Percentiles rank a stretch among this genome's conserved stretches.
Evolutionary conservation across 2,888 invertebrate species (phyloP).

Genomic region (Diabrotica balteata): DNA sequence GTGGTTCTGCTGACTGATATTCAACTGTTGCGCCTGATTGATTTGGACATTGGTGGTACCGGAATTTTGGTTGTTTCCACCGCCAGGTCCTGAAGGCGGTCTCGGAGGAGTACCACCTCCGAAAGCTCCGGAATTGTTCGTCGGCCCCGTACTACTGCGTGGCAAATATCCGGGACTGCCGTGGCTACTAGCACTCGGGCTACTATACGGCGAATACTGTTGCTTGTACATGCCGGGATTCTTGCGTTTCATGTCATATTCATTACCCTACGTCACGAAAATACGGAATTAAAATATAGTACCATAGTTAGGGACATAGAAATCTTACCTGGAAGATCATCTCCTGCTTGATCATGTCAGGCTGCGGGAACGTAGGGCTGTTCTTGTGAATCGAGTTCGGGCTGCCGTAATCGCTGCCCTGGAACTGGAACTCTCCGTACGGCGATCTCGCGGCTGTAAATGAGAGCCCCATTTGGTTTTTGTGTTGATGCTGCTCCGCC

Average conservation of each 20-base stretch:
- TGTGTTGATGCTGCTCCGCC: constrained; percentile 96
- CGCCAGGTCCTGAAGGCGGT: constrained; percentile 63
- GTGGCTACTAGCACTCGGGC: constrained; percentile 68
- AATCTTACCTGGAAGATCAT: constrained; percentile 58
- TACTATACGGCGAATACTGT: constrained; percentile 74
- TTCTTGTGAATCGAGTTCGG: constrained; percentile 62
- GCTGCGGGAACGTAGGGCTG: constrained; percentile 58
- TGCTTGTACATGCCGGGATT: constrained; percentile 61
- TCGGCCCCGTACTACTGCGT: constrained; percentile 45
- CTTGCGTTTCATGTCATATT: constrained; percentile 62
- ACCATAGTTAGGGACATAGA: constrained; percentile 36
- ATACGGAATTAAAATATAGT: constrained; percentile 27
- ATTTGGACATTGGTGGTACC: constrained; percentile 74
- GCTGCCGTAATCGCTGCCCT: constrained; percentile 59
- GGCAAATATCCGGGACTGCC: constrained; percentile 64
- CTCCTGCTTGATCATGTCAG: constrained; percentile 67
- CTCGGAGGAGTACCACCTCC: constrained; percentile 62
- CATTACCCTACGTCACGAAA: constrained; percentile 45
- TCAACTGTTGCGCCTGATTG: constrained; percentile 87
- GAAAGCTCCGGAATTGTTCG: constrained; percentile 35
- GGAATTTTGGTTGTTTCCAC: constrained; percentile 33
- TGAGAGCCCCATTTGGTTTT: constrained; percentile 72
- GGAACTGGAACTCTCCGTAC: constrained; percentile 70
- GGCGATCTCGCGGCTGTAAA: constrained; percentile 66
- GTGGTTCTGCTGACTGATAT: constrained; percentile 78